Evolutionary conservation across 2,888 invertebrate species (phyloP).

Genomic region (Tuberolachnus salignus): DNA sequence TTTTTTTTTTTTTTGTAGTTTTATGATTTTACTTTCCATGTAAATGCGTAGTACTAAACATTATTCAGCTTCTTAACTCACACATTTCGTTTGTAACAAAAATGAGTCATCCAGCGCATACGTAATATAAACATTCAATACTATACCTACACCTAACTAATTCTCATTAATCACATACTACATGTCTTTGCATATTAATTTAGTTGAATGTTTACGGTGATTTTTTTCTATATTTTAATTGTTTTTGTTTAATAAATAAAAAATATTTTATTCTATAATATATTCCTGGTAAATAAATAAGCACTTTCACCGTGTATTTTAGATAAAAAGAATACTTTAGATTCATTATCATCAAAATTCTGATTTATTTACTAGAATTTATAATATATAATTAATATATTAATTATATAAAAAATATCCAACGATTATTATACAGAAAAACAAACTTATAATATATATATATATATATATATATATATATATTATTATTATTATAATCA

Average conservation of each 20-base stretch:
- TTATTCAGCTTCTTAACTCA: not conserved
- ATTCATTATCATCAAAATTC: slow-evolving; percentile 13
- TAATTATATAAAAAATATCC: not conserved
- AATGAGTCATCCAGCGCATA: not conserved
- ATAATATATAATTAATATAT: no score
- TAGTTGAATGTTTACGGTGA: no score
- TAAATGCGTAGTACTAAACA: not conserved
- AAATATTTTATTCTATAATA: no score
- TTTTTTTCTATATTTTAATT: no score
- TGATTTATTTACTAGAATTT: not conserved
- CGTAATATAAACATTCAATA: not conserved
- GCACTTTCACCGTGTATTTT: not conserved
- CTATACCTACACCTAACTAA: slow-evolving; percentile 1
- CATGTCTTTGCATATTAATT: not conserved
- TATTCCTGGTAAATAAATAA: no score
- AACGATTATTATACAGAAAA: not conserved
- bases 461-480: no score
- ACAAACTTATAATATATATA: no score
- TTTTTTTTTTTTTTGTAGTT: not conserved
- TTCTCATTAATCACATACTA: slow-evolving; percentile 3
- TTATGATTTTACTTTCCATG: not conserved
- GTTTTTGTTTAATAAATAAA: no score
- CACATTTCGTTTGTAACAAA: not conserved
- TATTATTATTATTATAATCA: no score
- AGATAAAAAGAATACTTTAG: not conserved